Evolutionary conservation across 2,888 invertebrate species (phyloP).

Genomic region (Leptinotarsa haldemani): DNA sequence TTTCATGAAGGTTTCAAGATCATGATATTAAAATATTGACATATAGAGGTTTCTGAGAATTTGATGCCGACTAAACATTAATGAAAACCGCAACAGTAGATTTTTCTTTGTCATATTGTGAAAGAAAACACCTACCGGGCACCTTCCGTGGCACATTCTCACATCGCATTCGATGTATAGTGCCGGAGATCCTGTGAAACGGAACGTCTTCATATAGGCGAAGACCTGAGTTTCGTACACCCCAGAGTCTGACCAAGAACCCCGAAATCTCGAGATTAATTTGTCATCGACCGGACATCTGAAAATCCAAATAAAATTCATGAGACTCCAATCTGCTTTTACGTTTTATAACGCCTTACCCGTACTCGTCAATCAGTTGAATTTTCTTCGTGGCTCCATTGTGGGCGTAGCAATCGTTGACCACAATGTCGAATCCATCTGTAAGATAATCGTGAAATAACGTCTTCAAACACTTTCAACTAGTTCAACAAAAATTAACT

Average conservation of each 20-base stretch:
- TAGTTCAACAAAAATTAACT: background rate
- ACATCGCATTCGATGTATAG: constrained; percentile 95
- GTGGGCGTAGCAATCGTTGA: constrained; percentile 94
- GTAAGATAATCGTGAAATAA: constrained; percentile 57
- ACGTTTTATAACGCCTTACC: constrained; percentile 68
- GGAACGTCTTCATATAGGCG: constrained; percentile 94
- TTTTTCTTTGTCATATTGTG: background rate
- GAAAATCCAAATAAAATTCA: constrained; percentile 35
- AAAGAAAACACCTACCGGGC: constrained; percentile 77
- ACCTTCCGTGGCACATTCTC: constrained; percentile 93
- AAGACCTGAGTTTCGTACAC: constrained; percentile 94
- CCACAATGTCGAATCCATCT: constrained; percentile 96
- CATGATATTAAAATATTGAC: too few relatives aligned
- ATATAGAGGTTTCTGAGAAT: too few relatives aligned
- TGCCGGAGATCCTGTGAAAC: constrained; percentile 94
- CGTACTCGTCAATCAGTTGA: constrained; percentile 91
- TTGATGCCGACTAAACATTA: too few relatives aligned
- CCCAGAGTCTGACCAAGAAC: constrained; percentile 92
- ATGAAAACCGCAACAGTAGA: too few relatives aligned
- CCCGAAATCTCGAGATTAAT: constrained; percentile 89
- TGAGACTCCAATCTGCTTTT: background rate
- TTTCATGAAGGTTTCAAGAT: too few relatives aligned
- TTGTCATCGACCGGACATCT: constrained; percentile 94
- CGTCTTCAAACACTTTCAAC: background rate
- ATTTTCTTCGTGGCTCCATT: constrained; percentile 93